These are phyloP conservation scores for Phorcus lineatus DNA, from an alignment of 2,888 invertebrate species.

Conservation along the genomic window DNA sequence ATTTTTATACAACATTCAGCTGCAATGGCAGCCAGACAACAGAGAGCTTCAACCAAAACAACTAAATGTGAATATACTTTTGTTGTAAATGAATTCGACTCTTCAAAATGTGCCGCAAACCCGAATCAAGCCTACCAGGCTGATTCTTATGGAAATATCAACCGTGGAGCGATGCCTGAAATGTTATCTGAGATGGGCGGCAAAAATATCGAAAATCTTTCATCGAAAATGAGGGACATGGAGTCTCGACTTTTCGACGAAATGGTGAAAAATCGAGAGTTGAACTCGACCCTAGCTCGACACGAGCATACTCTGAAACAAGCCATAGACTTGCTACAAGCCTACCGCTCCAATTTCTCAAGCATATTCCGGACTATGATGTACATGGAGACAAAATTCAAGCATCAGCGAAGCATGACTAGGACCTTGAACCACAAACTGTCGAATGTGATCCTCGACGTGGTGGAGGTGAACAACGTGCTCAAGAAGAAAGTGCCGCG, in stretches of 20 bases:
- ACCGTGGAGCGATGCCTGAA: background rate
- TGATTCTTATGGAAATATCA: background rate
- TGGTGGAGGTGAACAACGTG: conserved; percentile 70
- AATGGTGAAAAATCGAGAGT: conserved; percentile 58
- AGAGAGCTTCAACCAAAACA: conserved; percentile 25
- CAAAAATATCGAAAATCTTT: conserved; percentile 29
- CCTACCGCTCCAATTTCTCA: conserved; percentile 60
- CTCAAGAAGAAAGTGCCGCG: conserved; percentile 56
- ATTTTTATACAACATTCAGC: background rate
- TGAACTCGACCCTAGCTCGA: conserved; percentile 61
- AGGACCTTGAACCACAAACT: conserved; percentile 68
- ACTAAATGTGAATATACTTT: conserved; percentile 58
- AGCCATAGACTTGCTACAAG: conserved; percentile 53
- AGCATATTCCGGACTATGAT: conserved; percentile 59
- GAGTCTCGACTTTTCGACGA: conserved; percentile 50
- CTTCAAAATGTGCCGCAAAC: conserved; percentile 54
- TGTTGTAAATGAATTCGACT: conserved; percentile 66
- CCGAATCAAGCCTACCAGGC: conserved; percentile 40
- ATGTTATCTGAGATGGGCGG: background rate
- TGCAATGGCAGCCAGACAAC: background rate
- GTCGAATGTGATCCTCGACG: conserved; percentile 69
- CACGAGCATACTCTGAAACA: conserved; percentile 55
- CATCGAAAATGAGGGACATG: conserved; percentile 40
- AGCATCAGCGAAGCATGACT: conserved; percentile 55
- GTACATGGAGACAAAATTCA: conserved; percentile 57